Conservation (phyloP, 2,113 vertebrate species). For the Lophura nycthemera region DNA sequence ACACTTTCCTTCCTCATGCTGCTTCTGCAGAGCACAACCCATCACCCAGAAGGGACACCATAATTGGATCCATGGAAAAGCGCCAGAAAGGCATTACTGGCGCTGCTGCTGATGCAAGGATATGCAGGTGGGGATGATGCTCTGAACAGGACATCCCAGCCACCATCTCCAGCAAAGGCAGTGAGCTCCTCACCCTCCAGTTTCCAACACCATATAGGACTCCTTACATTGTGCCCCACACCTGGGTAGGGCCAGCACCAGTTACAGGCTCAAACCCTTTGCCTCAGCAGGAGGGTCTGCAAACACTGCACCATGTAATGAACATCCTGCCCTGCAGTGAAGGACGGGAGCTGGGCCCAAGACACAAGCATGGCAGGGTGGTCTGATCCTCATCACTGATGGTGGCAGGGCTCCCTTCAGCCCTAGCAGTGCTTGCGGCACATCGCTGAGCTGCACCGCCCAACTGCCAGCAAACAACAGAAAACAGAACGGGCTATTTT, state of each 20-base stretch:
- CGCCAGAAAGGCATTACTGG: not conserved
- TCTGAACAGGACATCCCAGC: accelerated
- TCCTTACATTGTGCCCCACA: not conserved
- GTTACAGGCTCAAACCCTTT: not conserved
- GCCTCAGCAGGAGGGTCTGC: not conserved
- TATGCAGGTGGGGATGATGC: accelerated
- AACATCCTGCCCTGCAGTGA: not conserved
- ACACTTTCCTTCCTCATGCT: not conserved
- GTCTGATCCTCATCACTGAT: accelerated
- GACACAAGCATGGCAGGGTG: accelerated
- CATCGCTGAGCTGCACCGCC: not conserved
- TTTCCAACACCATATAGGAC: not conserved
- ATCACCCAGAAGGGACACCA: accelerated
- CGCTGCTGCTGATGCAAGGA: accelerated
- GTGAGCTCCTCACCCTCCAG: accelerated
- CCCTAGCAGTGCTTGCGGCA: accelerated
- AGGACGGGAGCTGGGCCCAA: not conserved
- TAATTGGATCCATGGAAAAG: accelerated
- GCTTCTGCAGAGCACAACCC: not conserved
- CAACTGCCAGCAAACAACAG: accelerated
- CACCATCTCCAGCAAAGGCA: not conserved
- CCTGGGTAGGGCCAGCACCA: accelerated
- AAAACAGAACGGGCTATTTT: not conserved
- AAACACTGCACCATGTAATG: accelerated
- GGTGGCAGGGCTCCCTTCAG: not conserved